A percentile compares a stretch with the other conserved stretches of the same genome.
phyloP scores from a whole-genome alignment of 2,113 vertebrate species.

The Amphilophus citrinellus region DNA sequence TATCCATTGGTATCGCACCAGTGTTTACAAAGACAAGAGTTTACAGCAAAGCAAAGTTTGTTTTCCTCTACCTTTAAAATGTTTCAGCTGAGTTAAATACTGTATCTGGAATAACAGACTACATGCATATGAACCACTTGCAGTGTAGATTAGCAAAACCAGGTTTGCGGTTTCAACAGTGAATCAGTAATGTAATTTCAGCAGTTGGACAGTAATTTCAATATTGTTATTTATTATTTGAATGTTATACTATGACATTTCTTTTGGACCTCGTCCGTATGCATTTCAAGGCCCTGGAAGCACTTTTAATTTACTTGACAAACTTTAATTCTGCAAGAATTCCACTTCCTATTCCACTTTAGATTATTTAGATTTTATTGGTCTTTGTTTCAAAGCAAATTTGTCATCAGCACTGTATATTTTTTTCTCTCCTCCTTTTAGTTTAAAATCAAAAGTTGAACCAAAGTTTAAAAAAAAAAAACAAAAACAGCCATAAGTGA shows the following conservation, averaged over 20 bases:
- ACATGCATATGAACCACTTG: conserved; percentile 37
- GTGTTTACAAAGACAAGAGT: conserved; percentile 69
- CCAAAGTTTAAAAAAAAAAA: conserved; percentile 31
- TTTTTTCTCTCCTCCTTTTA: background rate
- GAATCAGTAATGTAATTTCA: conserved; percentile 27
- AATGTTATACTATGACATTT: conserved; percentile 2
- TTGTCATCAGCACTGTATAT: conserved; percentile 16
- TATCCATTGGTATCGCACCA: conserved; percentile 47
- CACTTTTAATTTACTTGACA: conserved; percentile 45
- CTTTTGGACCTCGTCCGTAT: background rate
- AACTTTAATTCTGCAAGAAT: conserved; percentile 6
- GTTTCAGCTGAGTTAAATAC: conserved; percentile 18
- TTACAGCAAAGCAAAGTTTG: conserved; percentile 62
- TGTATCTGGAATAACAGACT: conserved; percentile 15
- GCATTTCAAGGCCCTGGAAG: conserved; percentile 35
- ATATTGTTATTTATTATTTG: conserved; percentile 20
- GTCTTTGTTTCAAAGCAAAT: conserved; percentile 3
- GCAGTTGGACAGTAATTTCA: background rate
- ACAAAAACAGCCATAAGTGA: conserved; percentile 38
- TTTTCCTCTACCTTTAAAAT: conserved; percentile 33
- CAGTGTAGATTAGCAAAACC: conserved; percentile 25
- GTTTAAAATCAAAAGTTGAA: conserved; percentile 30
- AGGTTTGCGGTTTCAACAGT: conserved; percentile 12
- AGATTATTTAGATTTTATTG: conserved; percentile 13
- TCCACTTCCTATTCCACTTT: background rate